Conservation (phyloP, 2,113 vertebrate genomes). For the Hydrochoerus hydrochaeris region DNA sequence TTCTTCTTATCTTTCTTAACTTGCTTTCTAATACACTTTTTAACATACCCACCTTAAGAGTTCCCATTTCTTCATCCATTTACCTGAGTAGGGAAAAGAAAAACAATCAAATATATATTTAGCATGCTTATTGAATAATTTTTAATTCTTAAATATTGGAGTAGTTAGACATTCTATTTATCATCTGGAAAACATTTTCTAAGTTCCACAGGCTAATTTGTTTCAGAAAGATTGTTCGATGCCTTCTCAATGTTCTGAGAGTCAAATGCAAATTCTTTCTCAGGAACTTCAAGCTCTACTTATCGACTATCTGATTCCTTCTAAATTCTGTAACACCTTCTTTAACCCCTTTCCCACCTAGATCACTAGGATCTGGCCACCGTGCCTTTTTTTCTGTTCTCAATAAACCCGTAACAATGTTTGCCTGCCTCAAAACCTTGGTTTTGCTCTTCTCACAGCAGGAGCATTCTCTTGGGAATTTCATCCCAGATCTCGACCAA, state of each 20-base stretch:
- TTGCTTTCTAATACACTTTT: constrained; percentile 4
- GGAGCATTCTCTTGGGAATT: neutral
- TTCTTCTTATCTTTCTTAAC: constrained; percentile 67
- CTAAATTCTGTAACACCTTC: neutral
- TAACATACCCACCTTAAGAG: constrained; percentile 23
- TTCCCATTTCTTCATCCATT: neutral
- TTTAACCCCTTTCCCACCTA: neutral
- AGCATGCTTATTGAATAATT: constrained; percentile 3
- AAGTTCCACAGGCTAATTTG: neutral
- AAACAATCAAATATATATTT: constrained; percentile 27
- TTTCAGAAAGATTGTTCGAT: constrained; percentile 27
- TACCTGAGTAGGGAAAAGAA: constrained; percentile 40
- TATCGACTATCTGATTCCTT: constrained; percentile 17
- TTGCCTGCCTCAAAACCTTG: constrained; percentile 18
- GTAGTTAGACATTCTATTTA: neutral
- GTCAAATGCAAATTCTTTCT: constrained; percentile 53
- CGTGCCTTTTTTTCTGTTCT: constrained; percentile 29
- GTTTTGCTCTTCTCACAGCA: neutral
- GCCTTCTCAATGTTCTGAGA: constrained; percentile 7
- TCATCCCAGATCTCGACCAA: neutral
- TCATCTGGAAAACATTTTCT: constrained; percentile 34
- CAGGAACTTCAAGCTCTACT: neutral
- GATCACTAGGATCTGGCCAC: neutral
- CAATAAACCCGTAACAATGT: neutral
- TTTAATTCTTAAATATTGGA: constrained; percentile 42